Percentiles rank a stretch among this genome's conserved stretches.
phyloP scores from a whole-genome alignment of 2,113 vertebrate species.

The Paracanthobrama guichenoti region DNA sequence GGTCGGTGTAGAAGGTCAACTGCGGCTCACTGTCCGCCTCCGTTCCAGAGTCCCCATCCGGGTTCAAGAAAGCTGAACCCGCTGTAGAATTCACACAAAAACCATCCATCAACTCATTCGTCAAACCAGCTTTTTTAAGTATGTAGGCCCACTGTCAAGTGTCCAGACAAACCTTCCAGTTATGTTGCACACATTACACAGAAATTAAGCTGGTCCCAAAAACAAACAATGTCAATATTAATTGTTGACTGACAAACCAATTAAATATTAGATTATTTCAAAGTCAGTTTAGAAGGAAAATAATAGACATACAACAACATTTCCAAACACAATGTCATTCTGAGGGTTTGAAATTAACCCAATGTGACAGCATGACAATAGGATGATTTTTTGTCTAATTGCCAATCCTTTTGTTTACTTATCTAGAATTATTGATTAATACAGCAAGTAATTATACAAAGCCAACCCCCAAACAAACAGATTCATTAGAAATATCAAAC shows the following conservation, averaged over 20 bases:
- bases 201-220: background rate
- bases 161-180: background rate
- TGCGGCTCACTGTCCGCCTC: constrained; percentile 97
- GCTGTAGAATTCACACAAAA: constrained; percentile 77
- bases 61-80: constrained; percentile 96
- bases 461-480: constrained; percentile 38
- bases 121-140: background rate
- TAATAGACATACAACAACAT: constrained; percentile 9
- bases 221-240: background rate
- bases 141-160: background rate
- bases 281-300: constrained; percentile 10
- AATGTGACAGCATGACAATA: constrained; percentile 26
- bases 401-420: constrained; percentile 37
- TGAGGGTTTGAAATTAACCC: constrained; percentile 46
- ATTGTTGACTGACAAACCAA: background rate
- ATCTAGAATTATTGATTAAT: constrained; percentile 39
- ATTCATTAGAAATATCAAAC: constrained; percentile 12
- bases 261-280: background rate
- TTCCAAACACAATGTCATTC: background rate
- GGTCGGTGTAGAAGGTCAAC: constrained; percentile 97
- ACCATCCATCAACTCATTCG: constrained; percentile 47
- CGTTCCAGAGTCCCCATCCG: constrained; percentile 93
- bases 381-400: constrained; percentile 38
- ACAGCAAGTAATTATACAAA: constrained; percentile 30
- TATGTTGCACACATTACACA: background rate